Percentiles rank a stretch among this genome's conserved stretches.
These are phyloP conservation scores for Gryllus bimaculatus DNA, from an alignment of 1,140 invertebrate genomes.

Conservation along the genomic window DNA sequence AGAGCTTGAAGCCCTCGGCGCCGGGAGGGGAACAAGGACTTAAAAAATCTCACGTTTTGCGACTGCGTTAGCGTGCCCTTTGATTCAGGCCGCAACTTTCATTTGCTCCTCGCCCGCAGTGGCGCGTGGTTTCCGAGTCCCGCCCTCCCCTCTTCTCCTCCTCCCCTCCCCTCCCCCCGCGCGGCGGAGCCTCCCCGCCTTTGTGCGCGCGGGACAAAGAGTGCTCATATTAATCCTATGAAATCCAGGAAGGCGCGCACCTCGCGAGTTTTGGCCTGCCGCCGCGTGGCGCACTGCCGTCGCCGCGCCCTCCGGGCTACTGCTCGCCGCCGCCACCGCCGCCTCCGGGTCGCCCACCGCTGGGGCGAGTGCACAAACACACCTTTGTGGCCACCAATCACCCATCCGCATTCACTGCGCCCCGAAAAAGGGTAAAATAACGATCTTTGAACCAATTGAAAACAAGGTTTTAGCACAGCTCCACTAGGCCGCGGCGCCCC, in stretches of 20 bases:
- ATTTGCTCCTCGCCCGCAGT: neutral
- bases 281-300: too few species aligned
- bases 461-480: neutral
- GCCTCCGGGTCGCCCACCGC: neutral
- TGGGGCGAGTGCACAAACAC: neutral
- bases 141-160: neutral
- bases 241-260: too few species aligned
- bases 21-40: too few species aligned
- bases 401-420: neutral
- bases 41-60: neutral
- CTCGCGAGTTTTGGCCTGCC: too few species aligned
- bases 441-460: constrained; percentile 4
- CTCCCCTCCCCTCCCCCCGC: neutral
- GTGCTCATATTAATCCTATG: too few species aligned
- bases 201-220: too few species aligned
- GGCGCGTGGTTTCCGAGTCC: too few species aligned
- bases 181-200: neutral
- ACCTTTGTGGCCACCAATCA: neutral
- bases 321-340: too few species aligned
- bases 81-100: neutral
- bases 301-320: too few species aligned
- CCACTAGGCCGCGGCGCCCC: neutral
- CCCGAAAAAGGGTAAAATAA: neutral
- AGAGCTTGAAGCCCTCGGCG: too few species aligned
- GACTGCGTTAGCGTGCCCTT: neutral